Base-by-base conservation (phyloP, 2,797 vertebrate genomes). In the Lophius americanus region DNA sequence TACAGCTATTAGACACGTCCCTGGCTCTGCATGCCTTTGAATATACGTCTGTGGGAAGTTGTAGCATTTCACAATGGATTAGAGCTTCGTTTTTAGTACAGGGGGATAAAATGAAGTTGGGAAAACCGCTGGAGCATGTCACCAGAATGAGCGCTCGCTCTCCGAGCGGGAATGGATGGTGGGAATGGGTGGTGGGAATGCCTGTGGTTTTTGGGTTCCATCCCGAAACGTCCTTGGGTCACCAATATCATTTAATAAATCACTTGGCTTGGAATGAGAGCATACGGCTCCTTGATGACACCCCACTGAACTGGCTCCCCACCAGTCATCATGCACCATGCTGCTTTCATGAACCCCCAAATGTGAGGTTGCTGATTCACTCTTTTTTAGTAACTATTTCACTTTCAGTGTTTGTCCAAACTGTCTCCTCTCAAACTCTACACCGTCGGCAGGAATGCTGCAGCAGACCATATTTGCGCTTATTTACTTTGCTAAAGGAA, bases 161-260 rank as follows among this genome's bases (percentile, higher is more conserved):
- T 85, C 67, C 50, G 41, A 70, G 59, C 0, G 35, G 70, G 66
- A 82, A 57, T 54, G 76, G 71, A 60, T 72, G 72, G 69, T 67
- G 77, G 75, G 80, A 81, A 78, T 60, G 85, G 60, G 46, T 55
- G 72, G 64, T 68, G 78, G 73, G 81, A 76, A 88, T 12, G 83
- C 88, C 76, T 86, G 85, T 46, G 83, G 88, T 87, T 57, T 64
- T 85, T 80, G 84, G 83, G 83, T 87, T 83, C 75, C 69, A 79
- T 71, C 56, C 74, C 79, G 33, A 85, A 86, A 76, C 79, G 74
- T 85, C 70, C 54, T 59, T 61, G 76, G 82, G 84, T 88, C 81
- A 87, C 81, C 78, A 84, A 36, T 83, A 85, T 85, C 76, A 75
- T 87, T 89, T 83, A 88, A 81, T 86, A 72, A 89, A 88, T 90